These are phyloP conservation scores for Eudasyphora cyanicolor DNA, from an alignment of 2,888 invertebrate genomes.

Conservation along the genomic window DNA sequence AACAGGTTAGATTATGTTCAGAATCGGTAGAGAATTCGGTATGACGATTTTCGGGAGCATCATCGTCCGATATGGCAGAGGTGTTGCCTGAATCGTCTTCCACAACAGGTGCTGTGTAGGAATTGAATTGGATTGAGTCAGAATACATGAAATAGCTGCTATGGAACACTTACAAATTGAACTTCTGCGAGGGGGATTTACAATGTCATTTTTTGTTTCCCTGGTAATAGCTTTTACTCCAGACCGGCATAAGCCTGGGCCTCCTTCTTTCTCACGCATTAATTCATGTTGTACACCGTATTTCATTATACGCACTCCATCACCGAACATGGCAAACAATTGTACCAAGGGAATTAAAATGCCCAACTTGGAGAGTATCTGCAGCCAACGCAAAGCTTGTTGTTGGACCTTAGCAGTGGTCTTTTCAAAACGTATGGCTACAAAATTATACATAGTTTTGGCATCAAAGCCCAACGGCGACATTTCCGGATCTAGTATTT, in stretches of 20 bases:
- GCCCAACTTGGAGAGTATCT: constrained; percentile 92
- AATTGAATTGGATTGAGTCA: not conserved
- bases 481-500: constrained; percentile 98
- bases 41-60: constrained; percentile 83
- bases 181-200: constrained; percentile 80
- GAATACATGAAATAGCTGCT: not conserved
- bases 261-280: constrained; percentile 78
- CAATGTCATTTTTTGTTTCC: constrained; percentile 76
- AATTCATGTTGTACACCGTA: constrained; percentile 80
- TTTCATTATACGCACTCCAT: constrained; percentile 90
- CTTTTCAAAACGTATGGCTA: constrained; percentile 90
- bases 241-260: constrained; percentile 67
- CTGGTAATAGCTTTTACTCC: constrained; percentile 75
- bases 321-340: constrained; percentile 93
- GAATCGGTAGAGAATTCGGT: constrained; percentile 87
- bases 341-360: constrained; percentile 93
- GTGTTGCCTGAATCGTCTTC: constrained; percentile 86
- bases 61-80: constrained; percentile 86
- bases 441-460: constrained; percentile 97
- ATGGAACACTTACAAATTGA: constrained; percentile 81
- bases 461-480: constrained; percentile 96
- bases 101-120: constrained; percentile 82
- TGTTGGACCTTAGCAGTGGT: constrained; percentile 91
- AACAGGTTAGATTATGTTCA: constrained; percentile 93
- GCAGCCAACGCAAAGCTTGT: constrained; percentile 93